Evolutionary conservation across 2,888 invertebrate species (phyloP), one percentile per base, ranked within the genome.

Genomic region (Drosophila robusta): DNA sequence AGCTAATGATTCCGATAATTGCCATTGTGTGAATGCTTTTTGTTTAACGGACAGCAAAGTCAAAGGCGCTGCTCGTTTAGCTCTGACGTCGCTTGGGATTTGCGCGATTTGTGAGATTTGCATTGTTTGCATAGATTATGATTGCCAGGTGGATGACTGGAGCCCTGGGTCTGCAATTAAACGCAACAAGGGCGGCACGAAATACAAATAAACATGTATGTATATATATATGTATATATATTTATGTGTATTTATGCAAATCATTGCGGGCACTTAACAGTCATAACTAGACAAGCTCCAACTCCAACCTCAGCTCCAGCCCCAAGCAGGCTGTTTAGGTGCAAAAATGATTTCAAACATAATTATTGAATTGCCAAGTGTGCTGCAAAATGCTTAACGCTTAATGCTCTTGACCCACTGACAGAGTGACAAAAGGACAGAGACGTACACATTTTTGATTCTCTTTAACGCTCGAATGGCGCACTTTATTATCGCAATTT

Each of bases 1-100:
- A 64, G 81, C 83, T 83, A 83, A 83, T 83, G 83, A 89, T 74
- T 84, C 78, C 74, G 66, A 83, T 83, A 83, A 83, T 89, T 87
- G 83, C 81, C 85, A 78, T 89, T 89, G 87, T 83, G 71, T 68
- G 87, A 83, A 85, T 79, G 55, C 54, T 52, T 74, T 57, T 74
- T 67, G 70, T 68, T 67, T 52, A 72, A 75, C 62, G 69, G 74
- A 66, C 34, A 66, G 57, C 55, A 44, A 38, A 75, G 55, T 45
- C 61, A 63, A 67, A 80, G 65, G 45, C 24, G 63, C 52, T 52
- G 52, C 29, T 39, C 64, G 73, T 38, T 71, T 56, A 50, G 29
- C 60, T 55, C 26, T 47, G 64, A 71, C 65, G 54, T 45, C 49
- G 55, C 39, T 9, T 16, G 38, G 38, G 11, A 18, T 41, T 41